These are phyloP conservation scores for Catajapyx aquilonaris DNA, from an alignment of 1,140 invertebrate species.

Conservation along the genomic window DNA sequence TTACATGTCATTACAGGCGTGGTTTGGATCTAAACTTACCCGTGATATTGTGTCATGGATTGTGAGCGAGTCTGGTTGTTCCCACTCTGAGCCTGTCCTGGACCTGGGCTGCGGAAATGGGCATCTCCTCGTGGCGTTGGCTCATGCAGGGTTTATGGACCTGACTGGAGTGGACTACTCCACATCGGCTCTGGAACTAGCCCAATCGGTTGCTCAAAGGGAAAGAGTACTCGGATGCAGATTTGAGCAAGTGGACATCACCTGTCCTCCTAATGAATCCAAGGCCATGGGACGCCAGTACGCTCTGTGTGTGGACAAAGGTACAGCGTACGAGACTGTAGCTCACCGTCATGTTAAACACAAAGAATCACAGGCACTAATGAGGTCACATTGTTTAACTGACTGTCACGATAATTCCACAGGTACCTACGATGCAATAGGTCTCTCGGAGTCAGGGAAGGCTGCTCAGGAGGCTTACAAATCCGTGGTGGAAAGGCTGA, in stretches of 20 bases:
- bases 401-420: background rate
- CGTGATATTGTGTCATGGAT: background rate
- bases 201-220: slow-evolving; percentile 35
- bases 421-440: slow-evolving; percentile 30
- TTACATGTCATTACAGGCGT: too few relatives aligned
- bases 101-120: slow-evolving; percentile 81
- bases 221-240: too few relatives aligned
- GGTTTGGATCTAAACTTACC: background rate
- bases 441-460: slow-evolving; percentile 49
- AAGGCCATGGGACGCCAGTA: slow-evolving; percentile 9
- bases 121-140: slow-evolving; percentile 51
- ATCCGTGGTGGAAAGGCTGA: slow-evolving; percentile 33
- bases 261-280: too few relatives aligned
- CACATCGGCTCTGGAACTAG: slow-evolving; percentile 47
- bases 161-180: slow-evolving; percentile 72
- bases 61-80: background rate
- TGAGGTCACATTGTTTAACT: background rate
- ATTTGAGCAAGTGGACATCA: too few relatives aligned
- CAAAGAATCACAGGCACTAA: slow-evolving; percentile 13
- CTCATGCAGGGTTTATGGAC: slow-evolving; percentile 44
- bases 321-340: background rate
- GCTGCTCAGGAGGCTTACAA: slow-evolving; percentile 42
- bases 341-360: background rate
- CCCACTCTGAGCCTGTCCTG: slow-evolving; percentile 16
- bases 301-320: background rate